Evolutionary conservation across 2,888 invertebrate genomes (phyloP).

Genomic region (Hyposoter didymator): DNA sequence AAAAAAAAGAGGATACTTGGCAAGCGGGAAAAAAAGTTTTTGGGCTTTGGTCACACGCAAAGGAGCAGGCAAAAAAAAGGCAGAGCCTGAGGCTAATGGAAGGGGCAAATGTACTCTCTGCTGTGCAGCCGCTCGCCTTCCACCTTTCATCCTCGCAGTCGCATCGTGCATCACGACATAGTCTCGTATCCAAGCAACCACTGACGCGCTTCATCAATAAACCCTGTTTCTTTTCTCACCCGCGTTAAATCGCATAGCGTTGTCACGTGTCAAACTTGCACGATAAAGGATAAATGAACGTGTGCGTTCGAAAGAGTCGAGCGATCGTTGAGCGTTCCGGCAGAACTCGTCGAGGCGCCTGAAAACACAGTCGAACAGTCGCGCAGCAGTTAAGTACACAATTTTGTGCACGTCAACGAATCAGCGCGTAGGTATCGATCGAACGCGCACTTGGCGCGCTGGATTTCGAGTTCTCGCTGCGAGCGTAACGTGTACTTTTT

Average conservation of each 20-base stretch:
- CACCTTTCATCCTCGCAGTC: conserved; percentile 6
- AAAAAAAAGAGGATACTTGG: neutral
- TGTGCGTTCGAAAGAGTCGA: no score
- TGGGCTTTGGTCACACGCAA: neutral
- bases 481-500: neutral
- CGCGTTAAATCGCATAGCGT: neutral
- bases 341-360: neutral
- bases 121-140: neutral
- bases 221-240: conserved; percentile 23
- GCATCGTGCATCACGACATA: conserved; percentile 9
- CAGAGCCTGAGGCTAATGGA: neutral
- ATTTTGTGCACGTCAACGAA: neutral
- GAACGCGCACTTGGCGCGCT: neutral
- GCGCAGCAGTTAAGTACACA: neutral
- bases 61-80: neutral
- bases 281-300: neutral
- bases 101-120: neutral
- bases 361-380: neutral
- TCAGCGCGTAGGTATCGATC: conserved; percentile 5
- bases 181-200: conserved; percentile 29
- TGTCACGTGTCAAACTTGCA: neutral
- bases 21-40: neutral
- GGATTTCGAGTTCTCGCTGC: neutral
- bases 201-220: conserved; percentile 19
- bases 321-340: neutral